Base-by-base conservation (phyloP, 2,113 vertebrate species). In the Sphaerodactylus townsendi region DNA sequence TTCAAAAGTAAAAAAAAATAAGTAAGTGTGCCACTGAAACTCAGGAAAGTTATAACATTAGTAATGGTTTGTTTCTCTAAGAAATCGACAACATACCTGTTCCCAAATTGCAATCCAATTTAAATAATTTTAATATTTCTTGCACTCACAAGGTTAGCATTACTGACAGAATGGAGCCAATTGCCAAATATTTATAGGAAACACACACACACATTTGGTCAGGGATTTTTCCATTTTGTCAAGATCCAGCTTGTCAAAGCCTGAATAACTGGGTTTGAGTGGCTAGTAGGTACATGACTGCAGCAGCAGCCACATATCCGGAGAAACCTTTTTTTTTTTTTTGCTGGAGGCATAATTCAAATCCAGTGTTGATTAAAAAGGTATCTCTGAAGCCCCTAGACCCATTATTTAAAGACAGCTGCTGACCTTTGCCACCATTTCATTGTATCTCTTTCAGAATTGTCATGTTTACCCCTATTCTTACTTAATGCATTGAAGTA, bases 81-180 rank as follows among this genome's bases (percentile, higher is more conserved):
- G 68, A 41, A 44, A 10, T 46, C 30, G 28, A 28, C 33, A 2
- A 25, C 28, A 0, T 77, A 71, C 41, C 68, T 15, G 79, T 87
- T 90, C 91, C 84, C 88, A 91, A 88, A 83, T 91, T 93, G 88
- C 90, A 92, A 93, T 83, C 91, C 89, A 87, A 84, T 90, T 90
- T 81, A 85, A 83, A 75, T 5, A 75, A 81, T 73, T 71, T 92
- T 92, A 77, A 84, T 79, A 87, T 90, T 93, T 93, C 87, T 90
- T 82, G 87, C 87, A 89, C 65, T 44, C 87, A 88, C 1, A 82
- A 89, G 89, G 89, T 84, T 5, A 91, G 85, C 88, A 90, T 90
- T 76, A 11, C 84, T 94, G 94, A 91, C 91, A 92, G 88, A 88
- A 86, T 87, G 77, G 91, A 89, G 9, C 78, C 79, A 87, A 93